Evolutionary conservation across 2,888 invertebrate species (phyloP), one percentile per base, ranked within the genome.

Genomic region (Caenorhabditis sp.): DNA sequence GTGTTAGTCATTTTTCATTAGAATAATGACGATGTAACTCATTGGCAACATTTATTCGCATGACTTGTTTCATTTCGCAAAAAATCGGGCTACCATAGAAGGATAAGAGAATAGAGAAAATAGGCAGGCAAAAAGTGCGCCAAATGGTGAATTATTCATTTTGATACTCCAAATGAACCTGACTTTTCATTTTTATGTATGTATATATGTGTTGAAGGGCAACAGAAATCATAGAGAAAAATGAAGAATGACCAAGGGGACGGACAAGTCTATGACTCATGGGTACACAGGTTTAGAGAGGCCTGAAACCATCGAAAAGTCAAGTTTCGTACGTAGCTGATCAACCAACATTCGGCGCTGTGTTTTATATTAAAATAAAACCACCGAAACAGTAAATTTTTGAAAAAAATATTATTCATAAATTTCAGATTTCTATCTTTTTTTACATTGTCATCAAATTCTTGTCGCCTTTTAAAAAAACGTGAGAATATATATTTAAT

Each of bases 21-120:
- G 5, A 8, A 51, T 21, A 6, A 23, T 51, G 51, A 51, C 3
- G 50, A n/a, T n/a, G n/a, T n/a, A n/a, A 50, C 4, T 17, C 14
- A 5, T 5, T 10, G n/a, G 58, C 43, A 64, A 43, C 65, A 70
- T 70, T 71, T 71, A 59, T 54, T 37, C 71, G 66, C 71, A 63
- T 71, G 71, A 68, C 64, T 72, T 64, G 36, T 53, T 62, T 66
- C 66, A 62, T 62, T 66, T 59, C 51, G 26, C 61, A 61, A 27
- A 53, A 61, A 60, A 67, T 64, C 58, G 50, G 57, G 10, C 51
- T 23, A 51, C 51, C 21, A 23, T 51, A 51, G 21, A 3, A 51
- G 4, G 12, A 6, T 31, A 31, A 31, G 31, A 10, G 31, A 10
- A 10, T 31, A 10, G 12, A 51, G 51, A n/a, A n/a, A n/a, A n/a